A percentile compares a stretch with the other conserved stretches of the same genome.
Conservation (phyloP, 2,797 vertebrate species). For the Petrocephalus schoutedeni region DNA sequence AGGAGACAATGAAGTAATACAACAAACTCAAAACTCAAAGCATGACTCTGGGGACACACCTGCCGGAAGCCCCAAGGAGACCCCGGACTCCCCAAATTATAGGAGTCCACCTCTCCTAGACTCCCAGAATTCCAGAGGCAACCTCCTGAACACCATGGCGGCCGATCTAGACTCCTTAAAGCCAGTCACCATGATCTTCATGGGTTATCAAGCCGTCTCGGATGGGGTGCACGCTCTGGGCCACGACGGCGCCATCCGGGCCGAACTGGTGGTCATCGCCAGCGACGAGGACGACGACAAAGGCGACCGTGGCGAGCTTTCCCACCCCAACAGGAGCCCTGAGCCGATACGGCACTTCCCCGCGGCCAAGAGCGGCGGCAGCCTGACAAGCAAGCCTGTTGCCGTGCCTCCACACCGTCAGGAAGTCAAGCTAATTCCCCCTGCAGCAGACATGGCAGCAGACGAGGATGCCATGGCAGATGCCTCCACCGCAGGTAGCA, state of each 20-base stretch:
- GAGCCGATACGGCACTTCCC: constrained; percentile 37
- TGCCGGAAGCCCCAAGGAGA: not conserved
- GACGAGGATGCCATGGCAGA: constrained; percentile 60
- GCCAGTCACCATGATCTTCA: constrained; percentile 84
- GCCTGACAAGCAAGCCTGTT: constrained; percentile 41
- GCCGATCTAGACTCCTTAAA: constrained; percentile 56
- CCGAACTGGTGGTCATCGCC: constrained; percentile 76
- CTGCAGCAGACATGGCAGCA: constrained; percentile 32
- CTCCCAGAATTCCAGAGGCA: constrained; percentile 59
- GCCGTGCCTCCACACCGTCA: constrained; percentile 59
- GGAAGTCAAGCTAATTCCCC: constrained; percentile 51
- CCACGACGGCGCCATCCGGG: constrained; percentile 71
- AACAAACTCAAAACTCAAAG: constrained; percentile 31
- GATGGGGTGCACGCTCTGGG: constrained; percentile 52
- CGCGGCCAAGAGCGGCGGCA: constrained; percentile 32
- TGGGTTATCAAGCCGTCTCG: constrained; percentile 75
- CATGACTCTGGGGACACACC: constrained; percentile 40
- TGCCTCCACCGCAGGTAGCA: constrained; percentile 65
- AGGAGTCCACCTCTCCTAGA: constrained; percentile 42
- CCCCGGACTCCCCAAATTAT: constrained; percentile 32
- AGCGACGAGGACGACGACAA: constrained; percentile 50
- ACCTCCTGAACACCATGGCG: constrained; percentile 63
- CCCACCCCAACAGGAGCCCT: constrained; percentile 40
- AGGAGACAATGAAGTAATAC: constrained; percentile 35
- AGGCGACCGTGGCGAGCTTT: constrained; percentile 39